phyloP scores from a whole-genome alignment of 1,140 invertebrate genomes.

The Homalodisca vitripennis region DNA sequence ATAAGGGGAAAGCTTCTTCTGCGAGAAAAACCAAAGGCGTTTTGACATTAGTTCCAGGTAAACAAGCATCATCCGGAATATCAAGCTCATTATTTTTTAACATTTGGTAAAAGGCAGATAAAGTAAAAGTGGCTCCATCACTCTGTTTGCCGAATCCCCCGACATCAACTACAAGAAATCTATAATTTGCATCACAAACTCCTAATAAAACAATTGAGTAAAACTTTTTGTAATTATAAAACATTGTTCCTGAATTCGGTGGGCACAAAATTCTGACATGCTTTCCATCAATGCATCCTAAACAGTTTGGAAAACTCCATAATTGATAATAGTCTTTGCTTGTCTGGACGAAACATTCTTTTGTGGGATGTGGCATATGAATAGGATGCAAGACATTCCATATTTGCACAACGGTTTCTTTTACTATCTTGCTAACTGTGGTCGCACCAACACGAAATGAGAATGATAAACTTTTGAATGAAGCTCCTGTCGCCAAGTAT shows the following conservation, averaged over 20 bases:
- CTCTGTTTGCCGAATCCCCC: conserved; percentile 45
- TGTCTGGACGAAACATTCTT: too few relatives aligned
- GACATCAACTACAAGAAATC: conserved; percentile 49
- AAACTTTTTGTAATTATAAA: conserved; percentile 50
- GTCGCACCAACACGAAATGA: conserved; percentile 19
- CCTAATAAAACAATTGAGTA: conserved; percentile 50
- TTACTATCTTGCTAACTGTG: conserved; percentile 14
- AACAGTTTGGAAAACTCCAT: conserved; percentile 42
- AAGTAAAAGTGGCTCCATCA: conserved; percentile 30
- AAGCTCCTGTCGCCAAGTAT: conserved; percentile 16
- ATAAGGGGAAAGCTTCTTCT: conserved; percentile 16
- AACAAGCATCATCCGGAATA: conserved; percentile 21
- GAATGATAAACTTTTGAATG: conserved; percentile 22
- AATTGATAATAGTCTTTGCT: conserved; percentile 24
- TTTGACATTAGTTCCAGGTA: not conserved
- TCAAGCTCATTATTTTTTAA: not conserved
- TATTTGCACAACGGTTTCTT: not conserved
- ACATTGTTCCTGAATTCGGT: conserved; percentile 45
- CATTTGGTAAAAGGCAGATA: conserved; percentile 2
- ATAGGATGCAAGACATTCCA: conserved; percentile 21
- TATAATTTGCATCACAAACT: conserved; percentile 51
- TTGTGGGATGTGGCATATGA: conserved; percentile 9
- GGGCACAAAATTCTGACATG: conserved; percentile 47
- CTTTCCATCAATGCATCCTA: conserved; percentile 48
- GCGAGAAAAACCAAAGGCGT: conserved; percentile 18